These are phyloP conservation scores for Elysia chlorotica DNA, from an alignment of 1,140 invertebrate genomes.

Conservation along the genomic window DNA sequence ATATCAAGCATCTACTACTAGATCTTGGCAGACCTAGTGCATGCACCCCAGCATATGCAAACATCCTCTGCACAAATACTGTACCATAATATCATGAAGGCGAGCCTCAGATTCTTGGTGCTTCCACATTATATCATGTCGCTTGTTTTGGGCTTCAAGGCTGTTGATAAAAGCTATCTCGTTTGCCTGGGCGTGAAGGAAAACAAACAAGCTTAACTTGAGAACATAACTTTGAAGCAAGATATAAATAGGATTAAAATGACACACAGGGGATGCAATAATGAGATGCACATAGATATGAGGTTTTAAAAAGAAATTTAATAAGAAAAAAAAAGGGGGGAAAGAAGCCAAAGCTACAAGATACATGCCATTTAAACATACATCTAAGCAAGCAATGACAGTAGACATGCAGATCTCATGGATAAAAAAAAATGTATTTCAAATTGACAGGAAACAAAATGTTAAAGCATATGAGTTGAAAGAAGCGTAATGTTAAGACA, in stretches of 20 bases:
- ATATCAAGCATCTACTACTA: too few species aligned
- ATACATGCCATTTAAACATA: too few species aligned
- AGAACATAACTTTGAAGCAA: conserved; percentile 19
- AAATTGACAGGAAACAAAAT: too few species aligned
- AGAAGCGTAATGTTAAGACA: too few species aligned
- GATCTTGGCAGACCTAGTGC: too few species aligned
- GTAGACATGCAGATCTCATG: too few species aligned
- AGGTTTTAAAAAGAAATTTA: neutral
- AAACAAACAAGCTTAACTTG: too few species aligned
- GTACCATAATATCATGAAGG: conserved; percentile 72
- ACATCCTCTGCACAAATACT: neutral
- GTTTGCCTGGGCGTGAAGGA: conserved; percentile 69
- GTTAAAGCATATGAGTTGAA: too few species aligned
- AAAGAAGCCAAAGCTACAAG: too few species aligned
- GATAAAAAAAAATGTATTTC: too few species aligned
- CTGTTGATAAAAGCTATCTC: conserved; percentile 98
- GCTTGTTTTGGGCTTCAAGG: conserved; percentile 91
- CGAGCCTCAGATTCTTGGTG: conserved; percentile 78
- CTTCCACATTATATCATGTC: conserved; percentile 73
- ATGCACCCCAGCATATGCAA: neutral
- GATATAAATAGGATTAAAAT: neutral
- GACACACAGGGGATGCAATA: conserved; percentile 1
- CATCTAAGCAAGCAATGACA: too few species aligned
- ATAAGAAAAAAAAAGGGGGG: neutral
- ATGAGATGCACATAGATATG: neutral